Conservation (phyloP, 2,888 invertebrate species). For the Drosophila ustulata region DNA sequence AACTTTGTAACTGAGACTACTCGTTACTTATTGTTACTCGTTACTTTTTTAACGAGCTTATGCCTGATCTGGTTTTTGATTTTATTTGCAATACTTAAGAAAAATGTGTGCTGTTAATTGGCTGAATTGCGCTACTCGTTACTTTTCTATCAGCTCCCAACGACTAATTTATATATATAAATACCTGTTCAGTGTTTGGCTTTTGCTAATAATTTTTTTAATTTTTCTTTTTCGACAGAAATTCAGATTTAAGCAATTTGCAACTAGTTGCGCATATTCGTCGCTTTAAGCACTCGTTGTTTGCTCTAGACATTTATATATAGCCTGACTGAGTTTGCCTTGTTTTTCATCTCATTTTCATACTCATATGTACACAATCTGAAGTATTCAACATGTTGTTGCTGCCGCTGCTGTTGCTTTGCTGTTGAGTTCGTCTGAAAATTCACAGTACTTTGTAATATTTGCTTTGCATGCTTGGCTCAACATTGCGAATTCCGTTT, state of each 20-base stretch:
- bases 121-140: neutral
- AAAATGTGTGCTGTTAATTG: neutral
- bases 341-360: conserved; percentile 29
- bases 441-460: conserved; percentile 58
- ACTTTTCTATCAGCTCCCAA: neutral
- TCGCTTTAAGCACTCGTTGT: conserved; percentile 20
- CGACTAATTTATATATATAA: too few species aligned
- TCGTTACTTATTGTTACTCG: too few species aligned
- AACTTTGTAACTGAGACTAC: too few species aligned
- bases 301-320: conserved; percentile 34
- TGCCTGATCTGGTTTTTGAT: too few species aligned
- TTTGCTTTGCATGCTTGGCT: conserved; percentile 52
- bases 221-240: neutral
- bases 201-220: too few species aligned
- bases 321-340: conserved; percentile 45
- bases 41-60: too few species aligned
- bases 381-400: conserved; percentile 23
- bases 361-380: conserved; percentile 23
- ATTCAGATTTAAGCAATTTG: conserved; percentile 2
- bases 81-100: too few species aligned
- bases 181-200: too few species aligned
- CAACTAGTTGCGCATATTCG: conserved; percentile 30
- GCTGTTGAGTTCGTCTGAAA: conserved; percentile 29
- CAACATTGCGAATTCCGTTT: conserved; percentile 57
- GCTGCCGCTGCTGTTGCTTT: neutral